Percentiles rank a stretch among this genome's conserved stretches.
phyloP scores from a whole-genome alignment of 2,888 invertebrate genomes.

The Nebria salina region DNA sequence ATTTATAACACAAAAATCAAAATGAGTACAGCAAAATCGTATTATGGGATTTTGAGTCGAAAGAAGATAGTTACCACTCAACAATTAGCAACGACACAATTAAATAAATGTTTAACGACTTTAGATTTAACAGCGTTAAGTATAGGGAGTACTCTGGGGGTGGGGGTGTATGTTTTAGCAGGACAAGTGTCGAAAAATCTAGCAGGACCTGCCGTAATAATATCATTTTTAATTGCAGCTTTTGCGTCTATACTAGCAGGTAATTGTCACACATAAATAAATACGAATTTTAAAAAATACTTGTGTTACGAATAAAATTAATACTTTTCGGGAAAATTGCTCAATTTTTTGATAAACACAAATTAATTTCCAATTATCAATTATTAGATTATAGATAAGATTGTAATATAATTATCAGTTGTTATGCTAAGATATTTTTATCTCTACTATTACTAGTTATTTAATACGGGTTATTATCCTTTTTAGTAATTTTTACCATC shows the following conservation, averaged over 20 bases:
- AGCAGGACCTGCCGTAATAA: conserved; percentile 86
- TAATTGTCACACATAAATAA: conserved; percentile 56
- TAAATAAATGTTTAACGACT: conserved; percentile 80
- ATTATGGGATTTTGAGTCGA: conserved; percentile 56
- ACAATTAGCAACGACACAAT: conserved; percentile 59
- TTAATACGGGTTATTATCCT: no score
- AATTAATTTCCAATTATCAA: no score
- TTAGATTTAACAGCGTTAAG: conserved; percentile 86
- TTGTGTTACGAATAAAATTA: background rate
- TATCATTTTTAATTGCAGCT: conserved; percentile 90
- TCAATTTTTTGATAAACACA: no score
- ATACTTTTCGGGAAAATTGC: background rate
- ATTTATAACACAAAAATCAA: background rate
- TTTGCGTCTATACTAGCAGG: conserved; percentile 91
- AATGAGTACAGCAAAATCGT: conserved; percentile 36
- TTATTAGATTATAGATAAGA: no score
- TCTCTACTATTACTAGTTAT: no score
- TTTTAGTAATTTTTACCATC: no score
- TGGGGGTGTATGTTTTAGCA: conserved; percentile 90
- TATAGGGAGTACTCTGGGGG: conserved; percentile 85
- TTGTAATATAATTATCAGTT: no score
- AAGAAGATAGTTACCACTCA: conserved; percentile 62
- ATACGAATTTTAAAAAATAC: background rate
- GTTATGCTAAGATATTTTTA: no score
- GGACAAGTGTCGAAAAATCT: conserved; percentile 82